Percentiles rank a stretch among this genome's conserved stretches.
Evolutionary conservation across 2,113 vertebrate species (phyloP).

Genomic region (Datnioides undecimradiatus): DNA sequence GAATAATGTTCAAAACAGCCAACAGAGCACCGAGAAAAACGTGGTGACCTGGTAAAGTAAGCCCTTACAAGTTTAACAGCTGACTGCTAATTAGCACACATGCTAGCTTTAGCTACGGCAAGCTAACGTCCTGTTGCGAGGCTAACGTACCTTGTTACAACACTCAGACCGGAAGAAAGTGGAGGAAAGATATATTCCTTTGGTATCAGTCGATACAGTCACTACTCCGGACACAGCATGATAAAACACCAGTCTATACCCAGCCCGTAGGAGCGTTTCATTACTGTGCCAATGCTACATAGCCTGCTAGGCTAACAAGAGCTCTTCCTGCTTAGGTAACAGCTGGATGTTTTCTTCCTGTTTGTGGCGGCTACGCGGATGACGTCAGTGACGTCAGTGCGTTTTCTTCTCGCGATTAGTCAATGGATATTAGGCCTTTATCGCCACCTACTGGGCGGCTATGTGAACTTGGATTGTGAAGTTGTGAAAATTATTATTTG

Average conservation of each 20-base stretch:
- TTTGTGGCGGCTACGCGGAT: slow-evolving; percentile 18
- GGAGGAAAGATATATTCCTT: slow-evolving; percentile 32
- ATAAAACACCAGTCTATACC: slow-evolving; percentile 23
- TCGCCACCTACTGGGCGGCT: slow-evolving; percentile 18
- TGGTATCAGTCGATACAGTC: slow-evolving; percentile 24
- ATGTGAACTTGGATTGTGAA: no score
- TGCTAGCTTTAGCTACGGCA: slow-evolving; percentile 24
- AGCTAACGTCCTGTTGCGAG: slow-evolving; percentile 27
- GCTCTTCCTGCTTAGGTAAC: slow-evolving; percentile 33
- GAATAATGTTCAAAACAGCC: neutral
- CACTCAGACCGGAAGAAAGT: slow-evolving; percentile 75
- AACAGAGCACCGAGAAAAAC: neutral
- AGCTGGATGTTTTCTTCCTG: slow-evolving; percentile 79
- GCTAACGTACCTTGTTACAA: slow-evolving; percentile 81
- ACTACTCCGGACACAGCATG: slow-evolving; percentile 74
- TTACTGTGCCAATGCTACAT: slow-evolving; percentile 23
- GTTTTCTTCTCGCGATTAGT: neutral
- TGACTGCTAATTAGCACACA: neutral
- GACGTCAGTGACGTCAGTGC: slow-evolving; percentile 40
- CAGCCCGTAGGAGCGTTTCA: slow-evolving; percentile 49
- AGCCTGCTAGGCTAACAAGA: slow-evolving; percentile 8
- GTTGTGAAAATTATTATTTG: no score
- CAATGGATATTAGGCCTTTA: rapidly evolving
- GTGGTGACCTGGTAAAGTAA: no score
- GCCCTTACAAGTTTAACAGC: neutral